Percentiles rank a stretch among this genome's conserved stretches.
phyloP scores from a whole-genome alignment of 2,797 vertebrate species.

The Natrix natrix region DNA sequence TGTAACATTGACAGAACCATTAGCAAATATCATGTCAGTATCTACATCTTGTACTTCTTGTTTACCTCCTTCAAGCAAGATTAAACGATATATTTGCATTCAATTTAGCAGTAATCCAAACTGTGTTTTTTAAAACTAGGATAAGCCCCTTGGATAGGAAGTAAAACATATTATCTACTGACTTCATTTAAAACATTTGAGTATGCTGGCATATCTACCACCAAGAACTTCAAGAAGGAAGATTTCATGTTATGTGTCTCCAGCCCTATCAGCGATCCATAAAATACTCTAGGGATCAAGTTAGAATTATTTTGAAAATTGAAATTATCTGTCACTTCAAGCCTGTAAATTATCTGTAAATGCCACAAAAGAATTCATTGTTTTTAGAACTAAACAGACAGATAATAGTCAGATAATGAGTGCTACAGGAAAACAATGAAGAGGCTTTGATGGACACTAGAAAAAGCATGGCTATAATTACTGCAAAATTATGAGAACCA shows the following conservation, averaged over 20 bases:
- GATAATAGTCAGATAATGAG: slow-evolving; percentile 67
- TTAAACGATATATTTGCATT: slow-evolving; percentile 17
- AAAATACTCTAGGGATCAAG: slow-evolving; percentile 51
- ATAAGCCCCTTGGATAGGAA: slow-evolving; percentile 50
- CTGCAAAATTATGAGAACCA: slow-evolving; percentile 58
- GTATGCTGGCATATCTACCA: slow-evolving; percentile 38
- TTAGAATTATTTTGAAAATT: slow-evolving; percentile 43
- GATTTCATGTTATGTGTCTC: slow-evolving; percentile 57
- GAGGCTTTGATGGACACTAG: slow-evolving; percentile 64
- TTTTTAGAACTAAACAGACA: slow-evolving; percentile 60
- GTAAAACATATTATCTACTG: slow-evolving; percentile 44
- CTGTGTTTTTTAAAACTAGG: slow-evolving; percentile 28
- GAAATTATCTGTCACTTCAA: slow-evolving; percentile 45
- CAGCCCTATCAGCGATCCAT: slow-evolving; percentile 44
- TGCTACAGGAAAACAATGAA: slow-evolving; percentile 62
- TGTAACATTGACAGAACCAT: slow-evolving; percentile 15
- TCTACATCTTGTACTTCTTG: slow-evolving; percentile 52
- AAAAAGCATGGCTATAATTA: slow-evolving; percentile 62
- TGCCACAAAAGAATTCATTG: slow-evolving; percentile 44
- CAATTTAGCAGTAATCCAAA: slow-evolving; percentile 39
- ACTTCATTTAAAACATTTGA: slow-evolving; percentile 44
- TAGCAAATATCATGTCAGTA: slow-evolving; percentile 36
- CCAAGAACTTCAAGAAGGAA: slow-evolving; percentile 47
- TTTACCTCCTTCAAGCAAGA: slow-evolving; percentile 43
- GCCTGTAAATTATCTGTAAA: slow-evolving; percentile 45